phyloP scores from a whole-genome alignment of 2,113 vertebrate species.

The Gymnorhina tibicen region DNA sequence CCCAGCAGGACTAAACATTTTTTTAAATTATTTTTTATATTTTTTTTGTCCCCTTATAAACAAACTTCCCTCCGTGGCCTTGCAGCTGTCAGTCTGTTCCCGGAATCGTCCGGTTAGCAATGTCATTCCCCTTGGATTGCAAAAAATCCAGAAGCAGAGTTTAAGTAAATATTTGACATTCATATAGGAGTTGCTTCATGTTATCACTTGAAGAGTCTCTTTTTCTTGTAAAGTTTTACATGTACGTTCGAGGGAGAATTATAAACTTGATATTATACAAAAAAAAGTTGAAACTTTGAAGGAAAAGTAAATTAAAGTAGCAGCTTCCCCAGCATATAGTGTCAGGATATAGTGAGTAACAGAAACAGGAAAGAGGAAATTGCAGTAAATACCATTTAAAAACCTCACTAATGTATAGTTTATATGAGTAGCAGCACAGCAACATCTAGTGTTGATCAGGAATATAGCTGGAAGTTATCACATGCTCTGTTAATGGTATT shows the following conservation, averaged over 20 bases:
- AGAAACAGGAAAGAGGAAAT: slow-evolving; percentile 16
- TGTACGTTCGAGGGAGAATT: neutral
- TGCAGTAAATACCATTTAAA: neutral
- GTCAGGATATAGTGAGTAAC: neutral
- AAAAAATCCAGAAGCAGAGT: slow-evolving; percentile 67
- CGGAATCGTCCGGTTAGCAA: slow-evolving; percentile 33
- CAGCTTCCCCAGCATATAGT: neutral
- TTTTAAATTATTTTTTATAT: neutral
- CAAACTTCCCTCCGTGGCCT: slow-evolving; percentile 71
- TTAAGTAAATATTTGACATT: slow-evolving; percentile 76
- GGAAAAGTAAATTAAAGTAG: neutral
- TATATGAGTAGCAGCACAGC: slow-evolving; percentile 67
- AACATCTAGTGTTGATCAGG: slow-evolving; percentile 71
- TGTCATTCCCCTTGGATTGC: slow-evolving; percentile 70
- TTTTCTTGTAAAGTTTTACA: neutral
- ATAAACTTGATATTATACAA: neutral
- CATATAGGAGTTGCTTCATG: slow-evolving; percentile 13
- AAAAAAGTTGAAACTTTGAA: neutral
- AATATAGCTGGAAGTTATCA: slow-evolving; percentile 42
- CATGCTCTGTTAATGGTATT: neutral
- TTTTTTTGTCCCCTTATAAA: slow-evolving; percentile 44
- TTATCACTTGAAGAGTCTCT: neutral
- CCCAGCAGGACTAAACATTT: slow-evolving; percentile 30
- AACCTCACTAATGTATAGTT: slow-evolving; percentile 3
- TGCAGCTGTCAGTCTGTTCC: slow-evolving; percentile 65